Conservation (phyloP, 2,888 invertebrate genomes). For the Serripes groenlandicus region DNA sequence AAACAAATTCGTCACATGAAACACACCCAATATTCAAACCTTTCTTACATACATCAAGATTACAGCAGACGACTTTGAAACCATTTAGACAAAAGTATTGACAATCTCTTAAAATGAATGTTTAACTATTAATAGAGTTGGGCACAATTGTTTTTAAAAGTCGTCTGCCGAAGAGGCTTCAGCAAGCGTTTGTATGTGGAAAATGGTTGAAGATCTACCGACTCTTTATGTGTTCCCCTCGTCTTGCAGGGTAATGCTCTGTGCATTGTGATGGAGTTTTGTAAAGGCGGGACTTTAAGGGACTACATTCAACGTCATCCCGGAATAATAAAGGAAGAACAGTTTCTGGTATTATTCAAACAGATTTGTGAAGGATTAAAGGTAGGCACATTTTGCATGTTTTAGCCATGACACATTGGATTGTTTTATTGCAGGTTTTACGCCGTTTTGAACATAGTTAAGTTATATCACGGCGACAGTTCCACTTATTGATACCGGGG, state of each 20-base stretch:
- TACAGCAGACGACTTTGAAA: too few relatives aligned
- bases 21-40: too few relatives aligned
- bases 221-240: background rate
- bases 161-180: background rate
- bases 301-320: conserved; percentile 27
- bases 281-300: conserved; percentile 50
- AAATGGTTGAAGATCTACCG: background rate
- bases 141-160: background rate
- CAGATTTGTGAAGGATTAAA: conserved; percentile 32
- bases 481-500: too few relatives aligned
- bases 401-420: too few relatives aligned
- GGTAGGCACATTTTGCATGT: too few relatives aligned
- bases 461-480: too few relatives aligned
- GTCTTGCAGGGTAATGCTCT: conserved; percentile 18
- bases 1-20: too few relatives aligned
- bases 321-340: conserved; percentile 28
- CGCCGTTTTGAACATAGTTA: too few relatives aligned
- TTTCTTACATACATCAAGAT: too few relatives aligned
- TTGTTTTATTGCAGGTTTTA: too few relatives aligned
- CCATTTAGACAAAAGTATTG: too few relatives aligned
- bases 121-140: background rate
- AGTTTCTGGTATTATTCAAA: conserved; percentile 24
- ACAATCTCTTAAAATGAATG: background rate
- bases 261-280: conserved; percentile 62
- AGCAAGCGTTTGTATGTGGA: background rate